Evolutionary conservation across 1,140 invertebrate genomes (phyloP), one percentile per base, ranked within the genome.

Genomic region (Drosophila kohkoa): DNA sequence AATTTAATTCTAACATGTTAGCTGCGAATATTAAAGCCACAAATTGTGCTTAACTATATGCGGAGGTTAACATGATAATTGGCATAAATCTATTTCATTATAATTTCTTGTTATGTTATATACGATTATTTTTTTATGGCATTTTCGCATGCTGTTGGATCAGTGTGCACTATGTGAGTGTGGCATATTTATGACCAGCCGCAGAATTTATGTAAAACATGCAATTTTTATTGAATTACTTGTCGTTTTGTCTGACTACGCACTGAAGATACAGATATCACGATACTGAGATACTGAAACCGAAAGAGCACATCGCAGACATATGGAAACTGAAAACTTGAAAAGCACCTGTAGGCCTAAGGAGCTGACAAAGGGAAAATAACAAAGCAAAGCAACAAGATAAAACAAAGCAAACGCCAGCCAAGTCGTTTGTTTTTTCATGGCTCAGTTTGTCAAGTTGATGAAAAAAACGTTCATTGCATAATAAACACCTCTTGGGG

Each of bases 381-480:
- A 35, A 66, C 28, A 65, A 52, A 43, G 64, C 64, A 65, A 32
- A 41, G 64, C 64, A 66, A 25, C 0, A 54, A 70, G 59, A 30
- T 55, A 70, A 70, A 57, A 70, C 72, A 75, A 75, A 75, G 72
- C 55, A 48, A 72, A 73, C 48, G 65, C 46, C 73, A 75, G 65
- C 46, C 73, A 75, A 75, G 77, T 76, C 77, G 73, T 80, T 83
- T 81, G 81, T 81, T 55, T 67, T 48, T 55, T 85, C 77, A 81
- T 57, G 60, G 74, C 83, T 89, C 62, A 65, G 74, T 76, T 85
- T 88, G 85, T 89, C 85, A 89, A 81, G 85, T 88, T 80, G 85
- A 76, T 89, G 85, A 89, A 88, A 88, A 80, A 89, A 85, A 88
- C 85, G 85, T 43, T 81, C 68, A 77, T 88, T 88, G 85, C 85